A percentile compares a stretch with the other conserved stretches of the same genome.
Evolutionary conservation across 2,888 invertebrate species (phyloP).

Genomic region (Proisotoma minuta): DNA sequence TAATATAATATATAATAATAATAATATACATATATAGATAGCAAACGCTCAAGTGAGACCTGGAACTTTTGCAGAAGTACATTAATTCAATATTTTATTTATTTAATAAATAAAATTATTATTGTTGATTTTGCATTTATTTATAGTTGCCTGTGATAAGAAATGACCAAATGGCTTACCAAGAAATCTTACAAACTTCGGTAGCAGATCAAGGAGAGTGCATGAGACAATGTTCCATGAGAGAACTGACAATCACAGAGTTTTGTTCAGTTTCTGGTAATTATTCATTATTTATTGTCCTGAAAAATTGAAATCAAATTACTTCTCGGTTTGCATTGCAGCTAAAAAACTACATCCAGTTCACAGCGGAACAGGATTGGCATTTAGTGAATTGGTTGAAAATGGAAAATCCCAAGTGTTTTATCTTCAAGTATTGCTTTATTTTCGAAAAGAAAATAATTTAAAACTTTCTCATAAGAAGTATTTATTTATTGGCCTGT

Average conservation of each 20-base stretch:
- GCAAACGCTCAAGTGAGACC: conserved; percentile 37
- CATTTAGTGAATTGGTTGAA: conserved; percentile 22
- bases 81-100: background rate
- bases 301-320: background rate
- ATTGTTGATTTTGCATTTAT: background rate
- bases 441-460: background rate
- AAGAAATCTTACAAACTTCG: conserved; percentile 29
- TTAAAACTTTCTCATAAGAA: background rate
- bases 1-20: background rate
- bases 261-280: conserved; percentile 24
- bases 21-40: background rate
- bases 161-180: conserved; percentile 32
- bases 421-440: background rate
- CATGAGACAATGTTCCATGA: conserved; percentile 25
- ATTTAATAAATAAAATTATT: background rate
- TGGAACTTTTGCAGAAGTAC: conserved; percentile 26
- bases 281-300: background rate
- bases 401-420: background rate
- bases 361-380: conserved; percentile 37
- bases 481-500: background rate
- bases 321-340: conserved; percentile 2
- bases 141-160: conserved; percentile 31
- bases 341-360: conserved; percentile 21
- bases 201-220: conserved; percentile 33
- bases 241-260: conserved; percentile 35